Conservation (phyloP, 2,888 invertebrate genomes). For the Drosophila rubida region DNA sequence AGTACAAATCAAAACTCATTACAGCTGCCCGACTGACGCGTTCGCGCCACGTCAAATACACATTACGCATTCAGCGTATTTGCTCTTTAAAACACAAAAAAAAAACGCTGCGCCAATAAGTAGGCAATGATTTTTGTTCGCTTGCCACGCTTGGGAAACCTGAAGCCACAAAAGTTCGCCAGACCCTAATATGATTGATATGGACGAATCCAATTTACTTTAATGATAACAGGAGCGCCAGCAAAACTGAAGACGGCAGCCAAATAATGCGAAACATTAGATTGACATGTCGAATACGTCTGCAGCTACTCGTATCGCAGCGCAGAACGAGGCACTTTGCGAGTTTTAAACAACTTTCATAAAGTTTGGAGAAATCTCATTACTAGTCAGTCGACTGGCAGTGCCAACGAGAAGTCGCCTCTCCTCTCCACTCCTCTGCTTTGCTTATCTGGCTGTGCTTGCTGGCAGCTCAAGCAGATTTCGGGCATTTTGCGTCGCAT, state of each 20-base stretch:
- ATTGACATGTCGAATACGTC: not conserved
- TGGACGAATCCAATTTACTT: slow-evolving; percentile 1
- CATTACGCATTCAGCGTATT: slow-evolving; percentile 1
- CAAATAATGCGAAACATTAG: not conserved
- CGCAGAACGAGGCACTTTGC: not conserved
- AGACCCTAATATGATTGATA: slow-evolving; percentile 15
- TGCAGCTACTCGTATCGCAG: too few species aligned
- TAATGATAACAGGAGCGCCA: not conserved
- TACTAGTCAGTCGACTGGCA: not conserved
- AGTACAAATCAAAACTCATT: slow-evolving; percentile 61
- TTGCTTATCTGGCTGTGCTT: slow-evolving; percentile 8
- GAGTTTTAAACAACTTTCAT: not conserved
- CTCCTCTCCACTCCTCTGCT: not conserved
- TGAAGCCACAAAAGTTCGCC: slow-evolving; percentile 12
- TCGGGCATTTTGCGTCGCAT: slow-evolving; percentile 45
- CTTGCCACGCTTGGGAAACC: not conserved
- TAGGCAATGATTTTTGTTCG: slow-evolving; percentile 28
- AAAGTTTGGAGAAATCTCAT: not conserved
- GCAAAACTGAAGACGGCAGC: too few species aligned
- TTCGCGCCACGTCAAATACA: slow-evolving; percentile 6
- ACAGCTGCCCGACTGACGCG: slow-evolving; percentile 35
- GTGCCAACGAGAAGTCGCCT: not conserved
- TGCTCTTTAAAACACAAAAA: slow-evolving; percentile 17
- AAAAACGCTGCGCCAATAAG: slow-evolving; percentile 29
- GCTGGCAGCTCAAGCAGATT: slow-evolving; percentile 19